Base-by-base conservation (phyloP, 23 tunicate species). In the Phallusia fumigata region DNA sequence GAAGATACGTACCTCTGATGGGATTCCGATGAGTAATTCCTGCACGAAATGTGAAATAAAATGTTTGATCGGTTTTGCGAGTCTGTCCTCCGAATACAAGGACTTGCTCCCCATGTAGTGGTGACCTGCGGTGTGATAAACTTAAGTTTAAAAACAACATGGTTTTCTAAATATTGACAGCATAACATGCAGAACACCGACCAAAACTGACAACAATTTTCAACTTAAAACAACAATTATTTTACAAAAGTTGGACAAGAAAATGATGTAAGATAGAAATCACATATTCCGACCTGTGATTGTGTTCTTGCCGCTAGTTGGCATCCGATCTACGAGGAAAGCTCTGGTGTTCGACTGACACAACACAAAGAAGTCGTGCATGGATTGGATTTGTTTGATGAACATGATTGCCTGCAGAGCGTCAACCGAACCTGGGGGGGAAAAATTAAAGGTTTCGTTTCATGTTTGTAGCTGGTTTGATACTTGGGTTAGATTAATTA, bases 11-110 rank as follows among this genome's bases (percentile, higher is more conserved):
- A 91, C 99, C 86, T 96, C 92, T 13, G 89, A 74, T 6, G 99
- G 99, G 18, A 96, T 83, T n/a, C 99, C 99, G 32, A 96, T 88
- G 74, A 96, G 79, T 0, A 96, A 65, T 78, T 96, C 99, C 81
- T 96, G 99, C 0, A 96, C 95, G 64, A 96, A 82, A 75, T 88
- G 82, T 16, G 99, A 89, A 19, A 96, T 87, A 78, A 88, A 96
- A 35, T 85, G 93, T 53, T 96, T 96, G 78, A 91, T 83, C 30
- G 99, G 99, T 52, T 85, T 96, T 33, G 89, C 86, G 65, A 96
- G 84, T 34, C 95, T 52, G 32, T 91, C 99, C 52, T 96, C 99
- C 0, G 96, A 83, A 83, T 90, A 91, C 44, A 96, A 73, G 18
- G 53, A 52, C 84, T 86, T 86, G 52, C 88, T 88, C 0, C 88